Evolutionary conservation across 2,113 vertebrate species (phyloP), one percentile per base, ranked within the genome.

Genomic region (Apus apus): DNA sequence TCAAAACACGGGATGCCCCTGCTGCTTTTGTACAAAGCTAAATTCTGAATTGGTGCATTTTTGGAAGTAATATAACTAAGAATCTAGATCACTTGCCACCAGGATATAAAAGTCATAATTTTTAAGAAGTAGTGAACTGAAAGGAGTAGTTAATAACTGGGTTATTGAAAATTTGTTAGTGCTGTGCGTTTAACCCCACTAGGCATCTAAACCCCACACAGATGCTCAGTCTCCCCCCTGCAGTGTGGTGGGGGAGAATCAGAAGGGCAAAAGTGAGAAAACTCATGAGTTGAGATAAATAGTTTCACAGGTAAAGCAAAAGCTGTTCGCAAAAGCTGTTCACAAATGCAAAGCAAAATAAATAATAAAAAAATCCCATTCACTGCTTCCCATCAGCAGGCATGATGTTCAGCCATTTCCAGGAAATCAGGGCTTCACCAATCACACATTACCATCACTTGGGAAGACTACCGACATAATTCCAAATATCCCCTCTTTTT

Each of bases 381-480:
- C 45, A 50, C 9, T 3, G 6, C 20, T 51, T 51, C 36, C 38
- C 6, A 40, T 13, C 0, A 1, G 12, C 34, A 50, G 6, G 30
- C 22, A 54, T 43, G 11, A 2, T 48, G 22, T 22, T 48, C 3
- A 40, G 50, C 13, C 30, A 34, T 45, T 1, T 76, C 30, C 36
- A 51, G 34, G 19, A n/a, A 67, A 50, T 7, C 29, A 29, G 12
- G 34, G 13, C 12, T 58, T 1, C 30, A 43, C 16, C 53, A 67
- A 43, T 43, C 40, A 43, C 1, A 1, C 7, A 0, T 34, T 50
- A 40, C 0, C 0, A 13, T 76, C 4, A 51, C 29, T 29, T 58
- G 34, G 34, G 15, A 66, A 76, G 32, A 68, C 25, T 51, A 61
- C 51, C 5, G 3, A 3, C 5, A 2, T 66, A 18, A 50, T 6